These are phyloP conservation scores for Trypoxylon attenuatum DNA, from an alignment of 2,888 invertebrate species.

Conservation along the genomic window DNA sequence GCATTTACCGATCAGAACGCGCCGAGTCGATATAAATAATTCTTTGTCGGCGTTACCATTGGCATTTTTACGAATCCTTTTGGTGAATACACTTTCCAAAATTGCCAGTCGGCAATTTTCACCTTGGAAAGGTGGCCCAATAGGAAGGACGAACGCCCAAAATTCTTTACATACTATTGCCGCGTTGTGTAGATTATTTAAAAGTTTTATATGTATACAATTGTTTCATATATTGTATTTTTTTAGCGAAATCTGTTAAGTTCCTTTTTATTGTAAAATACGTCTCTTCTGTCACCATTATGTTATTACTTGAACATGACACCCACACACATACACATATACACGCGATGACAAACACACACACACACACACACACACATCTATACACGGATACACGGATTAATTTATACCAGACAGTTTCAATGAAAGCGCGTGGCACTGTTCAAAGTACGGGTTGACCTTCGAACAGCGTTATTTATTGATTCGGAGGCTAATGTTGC, in stretches of 20 bases:
- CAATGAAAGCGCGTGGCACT: slow-evolving; percentile 17
- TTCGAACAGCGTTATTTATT: slow-evolving; percentile 3
- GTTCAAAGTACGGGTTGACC: slow-evolving; percentile 20
- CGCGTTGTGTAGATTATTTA: slow-evolving; percentile 65
- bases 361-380: too few species aligned
- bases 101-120: slow-evolving; percentile 60
- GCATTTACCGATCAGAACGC: slow-evolving; percentile 18
- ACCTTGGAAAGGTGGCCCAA: slow-evolving; percentile 56
- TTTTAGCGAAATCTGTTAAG: slow-evolving; percentile 66
- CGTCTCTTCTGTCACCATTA: slow-evolving; percentile 51
- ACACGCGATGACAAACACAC: too few species aligned
- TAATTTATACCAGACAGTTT: slow-evolving; percentile 51
- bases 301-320: slow-evolving; percentile 47
- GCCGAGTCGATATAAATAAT: not conserved
- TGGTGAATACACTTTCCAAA: slow-evolving; percentile 59
- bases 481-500: slow-evolving; percentile 17
- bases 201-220: slow-evolving; percentile 68
- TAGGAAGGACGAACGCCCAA: slow-evolving; percentile 23
- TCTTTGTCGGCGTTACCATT: slow-evolving; percentile 1
- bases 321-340: too few species aligned
- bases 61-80: slow-evolving; percentile 38
- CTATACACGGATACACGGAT: too few species aligned
- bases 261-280: slow-evolving; percentile 65
- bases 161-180: slow-evolving; percentile 40
- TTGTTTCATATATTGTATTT: slow-evolving; percentile 69